Percentiles rank a stretch among this genome's conserved stretches.
These are phyloP conservation scores for Mimumesa dahlbomi DNA, from an alignment of 2,888 invertebrate genomes.

Conservation along the genomic window DNA sequence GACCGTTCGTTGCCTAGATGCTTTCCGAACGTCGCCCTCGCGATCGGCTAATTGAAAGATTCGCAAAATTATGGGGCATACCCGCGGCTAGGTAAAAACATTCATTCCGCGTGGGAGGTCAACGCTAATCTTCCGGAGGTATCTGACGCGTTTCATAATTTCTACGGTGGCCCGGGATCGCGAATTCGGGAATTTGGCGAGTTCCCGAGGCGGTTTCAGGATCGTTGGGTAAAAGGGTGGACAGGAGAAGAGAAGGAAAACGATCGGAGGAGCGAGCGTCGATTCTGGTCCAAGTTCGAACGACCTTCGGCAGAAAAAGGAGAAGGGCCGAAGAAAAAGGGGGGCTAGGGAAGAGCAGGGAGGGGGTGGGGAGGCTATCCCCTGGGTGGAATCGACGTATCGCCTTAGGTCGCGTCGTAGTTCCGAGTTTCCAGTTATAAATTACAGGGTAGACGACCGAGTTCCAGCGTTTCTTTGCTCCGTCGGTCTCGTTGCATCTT, in stretches of 20 bases:
- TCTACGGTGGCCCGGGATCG: no score
- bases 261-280: slow-evolving; percentile 50
- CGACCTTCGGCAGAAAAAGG: slow-evolving; percentile 59
- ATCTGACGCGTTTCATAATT: no score
- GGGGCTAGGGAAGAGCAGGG: slow-evolving; percentile 41
- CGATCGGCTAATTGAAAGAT: not conserved
- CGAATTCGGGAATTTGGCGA: not conserved
- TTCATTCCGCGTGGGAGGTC: no score
- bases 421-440: slow-evolving; percentile 70
- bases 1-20: not conserved
- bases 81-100: no score
- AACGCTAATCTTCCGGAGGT: no score
- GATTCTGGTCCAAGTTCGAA: slow-evolving; percentile 65
- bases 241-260: not conserved
- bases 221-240: not conserved
- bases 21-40: not conserved
- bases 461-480: slow-evolving; percentile 58
- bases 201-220: not conserved
- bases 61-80: no score
- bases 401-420: slow-evolving; percentile 68
- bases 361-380: slow-evolving; percentile 48
- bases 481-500: slow-evolving; percentile 7
- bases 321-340: no score
- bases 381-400: slow-evolving; percentile 67
- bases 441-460: slow-evolving; percentile 70